Percentiles rank a stretch among this genome's conserved stretches.
phyloP scores from a whole-genome alignment of 2,797 vertebrate species.

The Nyctibius grandis region DNA sequence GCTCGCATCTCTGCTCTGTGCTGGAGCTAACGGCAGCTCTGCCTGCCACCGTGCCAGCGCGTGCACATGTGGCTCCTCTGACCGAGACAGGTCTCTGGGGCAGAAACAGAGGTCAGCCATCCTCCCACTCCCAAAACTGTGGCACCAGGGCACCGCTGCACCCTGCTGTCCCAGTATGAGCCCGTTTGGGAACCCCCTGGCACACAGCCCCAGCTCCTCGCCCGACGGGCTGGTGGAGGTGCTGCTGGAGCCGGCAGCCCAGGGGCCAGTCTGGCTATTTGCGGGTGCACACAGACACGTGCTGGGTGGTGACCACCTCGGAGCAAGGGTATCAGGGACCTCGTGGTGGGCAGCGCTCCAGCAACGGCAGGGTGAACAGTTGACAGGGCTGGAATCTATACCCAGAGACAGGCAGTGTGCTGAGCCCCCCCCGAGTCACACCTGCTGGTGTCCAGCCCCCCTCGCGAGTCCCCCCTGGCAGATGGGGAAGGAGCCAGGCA shows the following conservation, averaged over 20 bases:
- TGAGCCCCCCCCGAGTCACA: background rate
- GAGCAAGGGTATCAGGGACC: background rate
- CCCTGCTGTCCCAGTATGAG: background rate
- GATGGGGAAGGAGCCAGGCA: background rate
- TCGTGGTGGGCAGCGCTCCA: background rate
- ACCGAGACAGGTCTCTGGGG: background rate
- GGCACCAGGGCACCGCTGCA: background rate
- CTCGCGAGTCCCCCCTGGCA: background rate
- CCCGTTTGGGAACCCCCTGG: background rate
- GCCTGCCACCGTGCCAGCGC: background rate
- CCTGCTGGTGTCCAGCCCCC: background rate
- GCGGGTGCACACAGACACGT: accelerated
- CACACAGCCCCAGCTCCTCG: background rate
- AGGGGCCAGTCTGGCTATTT: accelerated
- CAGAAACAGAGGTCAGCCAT: background rate
- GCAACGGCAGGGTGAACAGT: background rate
- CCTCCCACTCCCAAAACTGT: background rate
- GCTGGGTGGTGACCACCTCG: background rate
- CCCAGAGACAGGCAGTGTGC: background rate
- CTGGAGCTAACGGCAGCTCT: background rate
- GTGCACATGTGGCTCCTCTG: background rate
- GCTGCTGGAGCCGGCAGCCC: background rate
- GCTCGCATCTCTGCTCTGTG: background rate
- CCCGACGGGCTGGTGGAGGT: background rate
- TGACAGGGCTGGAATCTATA: background rate